Percentiles rank a stretch among this genome's conserved stretches.
phyloP scores from a whole-genome alignment of 2,113 vertebrate species.

The Hippocampus barbouri region DNA sequence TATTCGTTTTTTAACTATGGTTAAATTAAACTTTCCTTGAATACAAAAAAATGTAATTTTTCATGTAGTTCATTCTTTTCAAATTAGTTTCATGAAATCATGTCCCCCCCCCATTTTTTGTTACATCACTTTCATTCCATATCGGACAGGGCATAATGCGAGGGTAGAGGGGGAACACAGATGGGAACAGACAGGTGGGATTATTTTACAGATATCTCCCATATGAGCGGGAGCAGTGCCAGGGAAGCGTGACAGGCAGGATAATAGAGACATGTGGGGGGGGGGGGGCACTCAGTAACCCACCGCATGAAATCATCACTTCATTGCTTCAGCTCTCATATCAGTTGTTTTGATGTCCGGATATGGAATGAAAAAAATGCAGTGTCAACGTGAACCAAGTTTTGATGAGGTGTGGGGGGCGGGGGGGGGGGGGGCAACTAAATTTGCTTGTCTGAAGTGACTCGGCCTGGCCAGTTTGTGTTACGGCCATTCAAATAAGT shows the following conservation, averaged over 20 bases:
- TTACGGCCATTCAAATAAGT: background rate
- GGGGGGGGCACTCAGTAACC: constrained; percentile 35
- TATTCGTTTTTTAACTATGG: no score
- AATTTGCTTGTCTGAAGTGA: background rate
- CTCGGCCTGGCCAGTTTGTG: background rate
- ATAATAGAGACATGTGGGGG: constrained; percentile 58
- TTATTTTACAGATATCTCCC: constrained; percentile 58
- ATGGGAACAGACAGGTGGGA: constrained; percentile 64
- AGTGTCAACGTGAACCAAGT: background rate
- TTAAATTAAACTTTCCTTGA: no score
- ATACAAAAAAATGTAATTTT: no score
- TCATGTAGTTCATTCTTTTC: no score
- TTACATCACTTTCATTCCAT: background rate
- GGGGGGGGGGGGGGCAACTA: background rate
- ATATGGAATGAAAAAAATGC: background rate
- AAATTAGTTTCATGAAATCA: no score
- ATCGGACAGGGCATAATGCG: constrained; percentile 3
- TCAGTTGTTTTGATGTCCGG: background rate
- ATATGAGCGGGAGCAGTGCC: constrained; percentile 42
- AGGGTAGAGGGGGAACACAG: constrained; percentile 14
- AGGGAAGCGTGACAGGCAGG: constrained; percentile 51
- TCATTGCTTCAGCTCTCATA: background rate
- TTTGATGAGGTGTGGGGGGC: background rate
- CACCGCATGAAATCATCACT: background rate
- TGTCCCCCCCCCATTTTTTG: no score